phyloP scores from a whole-genome alignment of 1,140 invertebrate species.

The Nephotettix cincticeps region DNA sequence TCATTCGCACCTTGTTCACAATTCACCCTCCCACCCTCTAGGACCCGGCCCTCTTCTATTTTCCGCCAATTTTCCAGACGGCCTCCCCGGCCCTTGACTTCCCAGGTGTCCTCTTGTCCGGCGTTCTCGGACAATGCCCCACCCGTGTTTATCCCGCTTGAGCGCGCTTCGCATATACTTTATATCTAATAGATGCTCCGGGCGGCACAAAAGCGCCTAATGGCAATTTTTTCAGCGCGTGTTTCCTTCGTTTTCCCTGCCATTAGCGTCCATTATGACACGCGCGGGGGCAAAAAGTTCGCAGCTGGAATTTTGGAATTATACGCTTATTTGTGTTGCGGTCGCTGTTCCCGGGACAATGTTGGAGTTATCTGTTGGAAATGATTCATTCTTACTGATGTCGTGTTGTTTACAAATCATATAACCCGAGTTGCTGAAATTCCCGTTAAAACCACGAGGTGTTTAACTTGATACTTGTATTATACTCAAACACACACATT shows the following conservation, averaged over 20 bases:
- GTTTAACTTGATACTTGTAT: too few relatives aligned
- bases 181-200: constrained; percentile 18
- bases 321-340: neutral
- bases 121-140: neutral
- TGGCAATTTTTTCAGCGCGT: constrained; percentile 23
- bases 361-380: too few relatives aligned
- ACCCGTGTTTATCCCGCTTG: constrained; percentile 21
- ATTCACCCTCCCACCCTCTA: neutral
- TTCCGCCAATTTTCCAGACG: constrained; percentile 16
- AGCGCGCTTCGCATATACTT: constrained; percentile 21
- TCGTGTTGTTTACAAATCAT: too few relatives aligned
- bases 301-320: constrained; percentile 3
- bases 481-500: too few relatives aligned
- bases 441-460: too few relatives aligned
- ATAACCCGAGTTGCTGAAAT: too few relatives aligned
- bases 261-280: constrained; percentile 14
- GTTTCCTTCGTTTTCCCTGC: constrained; percentile 16
- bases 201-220: constrained; percentile 14
- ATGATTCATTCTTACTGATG: too few relatives aligned
- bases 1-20: neutral
- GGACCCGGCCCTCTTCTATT: neutral
- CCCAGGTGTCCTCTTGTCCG: neutral
- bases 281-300: neutral
- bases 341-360: too few relatives aligned
- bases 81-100: neutral